Conservation (phyloP, 1,140 invertebrate species). For the Helicorthomorpha holstii region DNA sequence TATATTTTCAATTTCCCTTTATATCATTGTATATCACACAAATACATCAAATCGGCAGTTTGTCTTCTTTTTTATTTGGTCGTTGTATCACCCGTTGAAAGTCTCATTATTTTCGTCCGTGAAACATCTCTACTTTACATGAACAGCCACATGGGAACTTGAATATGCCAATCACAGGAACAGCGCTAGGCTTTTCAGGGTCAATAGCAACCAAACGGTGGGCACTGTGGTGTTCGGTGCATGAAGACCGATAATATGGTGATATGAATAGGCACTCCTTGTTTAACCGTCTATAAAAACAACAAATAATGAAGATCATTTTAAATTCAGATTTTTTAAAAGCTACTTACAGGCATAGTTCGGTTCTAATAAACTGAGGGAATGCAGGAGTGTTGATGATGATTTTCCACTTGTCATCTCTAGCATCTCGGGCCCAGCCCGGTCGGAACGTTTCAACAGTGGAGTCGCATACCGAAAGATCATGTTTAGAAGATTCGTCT, state of each 20-base stretch:
- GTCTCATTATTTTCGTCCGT: constrained; percentile 1
- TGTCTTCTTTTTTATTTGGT: neutral
- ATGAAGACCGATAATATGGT: constrained; percentile 28
- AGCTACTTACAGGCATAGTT: constrained; percentile 26
- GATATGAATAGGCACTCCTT: constrained; percentile 26
- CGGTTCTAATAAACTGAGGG: constrained; percentile 26
- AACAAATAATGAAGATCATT: neutral
- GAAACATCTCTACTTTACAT: constrained; percentile 21
- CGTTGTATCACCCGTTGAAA: neutral
- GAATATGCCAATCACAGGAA: constrained; percentile 26
- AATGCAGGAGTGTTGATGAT: constrained; percentile 27
- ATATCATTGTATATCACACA: too few relatives aligned
- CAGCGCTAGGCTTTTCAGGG: constrained; percentile 21
- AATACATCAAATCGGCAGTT: too few relatives aligned
- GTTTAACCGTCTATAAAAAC: constrained; percentile 18
- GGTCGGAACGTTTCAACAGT: constrained; percentile 24
- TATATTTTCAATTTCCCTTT: neutral
- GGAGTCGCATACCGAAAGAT: constrained; percentile 23
- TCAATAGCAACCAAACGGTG: constrained; percentile 26
- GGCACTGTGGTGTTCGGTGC: constrained; percentile 23
- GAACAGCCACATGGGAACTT: constrained; percentile 28
- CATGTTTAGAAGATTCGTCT: neutral
- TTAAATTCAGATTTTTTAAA: neutral
- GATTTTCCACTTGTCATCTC: constrained; percentile 27
- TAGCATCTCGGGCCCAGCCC: constrained; percentile 28